phyloP scores from a whole-genome alignment of 2,888 invertebrate genomes.

The Hirtodrosophila alboralis region DNA sequence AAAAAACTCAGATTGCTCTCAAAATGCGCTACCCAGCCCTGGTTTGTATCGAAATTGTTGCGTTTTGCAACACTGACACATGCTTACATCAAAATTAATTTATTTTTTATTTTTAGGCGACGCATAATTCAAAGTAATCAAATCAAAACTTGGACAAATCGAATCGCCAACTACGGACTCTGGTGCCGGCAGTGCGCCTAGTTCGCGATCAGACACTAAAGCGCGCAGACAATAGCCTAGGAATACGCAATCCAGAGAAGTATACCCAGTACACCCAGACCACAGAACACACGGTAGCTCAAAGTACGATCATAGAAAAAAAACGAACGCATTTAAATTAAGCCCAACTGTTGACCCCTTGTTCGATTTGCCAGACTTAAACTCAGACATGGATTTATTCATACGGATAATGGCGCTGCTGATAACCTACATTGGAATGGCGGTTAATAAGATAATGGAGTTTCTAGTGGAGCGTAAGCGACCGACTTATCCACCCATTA shows the following conservation, averaged over 20 bases:
- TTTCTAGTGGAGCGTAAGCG: conserved; percentile 39
- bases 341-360: conserved; percentile 41
- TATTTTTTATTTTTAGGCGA: conserved; percentile 15
- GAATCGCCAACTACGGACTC: background rate
- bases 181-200: conserved; percentile 13
- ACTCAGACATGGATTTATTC: conserved; percentile 61
- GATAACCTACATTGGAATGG: conserved; percentile 52
- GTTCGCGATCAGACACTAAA: conserved; percentile 44
- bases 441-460: conserved; percentile 60
- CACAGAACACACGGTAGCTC: conserved; percentile 13
- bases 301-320: conserved; percentile 42
- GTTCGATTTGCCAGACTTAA: background rate
- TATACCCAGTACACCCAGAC: too few species aligned
- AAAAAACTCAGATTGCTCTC: too few species aligned
- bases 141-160: background rate
- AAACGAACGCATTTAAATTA: conserved; percentile 51
- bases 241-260: background rate
- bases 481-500: conserved; percentile 68
- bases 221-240: conserved; percentile 21
- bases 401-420: conserved; percentile 62
- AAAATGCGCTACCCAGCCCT: conserved; percentile 22
- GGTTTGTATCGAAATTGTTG: background rate
- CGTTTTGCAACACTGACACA: conserved; percentile 39
- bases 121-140: conserved; percentile 15
- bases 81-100: conserved; percentile 32